Conservation (phyloP, 1,140 invertebrate species). For the Conus ventricosus region DNA sequence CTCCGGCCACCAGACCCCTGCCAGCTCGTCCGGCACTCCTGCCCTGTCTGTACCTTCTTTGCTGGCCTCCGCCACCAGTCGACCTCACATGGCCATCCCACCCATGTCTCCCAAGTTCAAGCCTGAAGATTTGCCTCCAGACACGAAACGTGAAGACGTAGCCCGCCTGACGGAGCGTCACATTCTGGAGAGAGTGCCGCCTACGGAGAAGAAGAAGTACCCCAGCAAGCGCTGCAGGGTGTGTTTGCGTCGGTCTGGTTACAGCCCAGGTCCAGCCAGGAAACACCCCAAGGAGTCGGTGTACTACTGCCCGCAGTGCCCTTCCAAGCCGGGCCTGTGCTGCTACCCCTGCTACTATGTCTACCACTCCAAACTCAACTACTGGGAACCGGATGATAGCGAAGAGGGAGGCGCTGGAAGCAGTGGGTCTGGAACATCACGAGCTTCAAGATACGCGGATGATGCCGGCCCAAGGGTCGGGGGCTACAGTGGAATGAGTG, state of each 20-base stretch:
- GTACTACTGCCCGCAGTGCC: constrained; percentile 23
- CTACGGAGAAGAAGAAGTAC: constrained; percentile 28
- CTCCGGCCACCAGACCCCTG: too few relatives aligned
- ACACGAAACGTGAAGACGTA: not conserved
- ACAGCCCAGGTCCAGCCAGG: not conserved
- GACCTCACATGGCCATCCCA: not conserved
- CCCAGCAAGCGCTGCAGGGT: constrained; percentile 36
- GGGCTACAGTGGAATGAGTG: not conserved
- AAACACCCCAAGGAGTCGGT: constrained; percentile 32
- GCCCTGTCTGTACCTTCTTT: not conserved
- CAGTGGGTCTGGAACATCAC: not conserved
- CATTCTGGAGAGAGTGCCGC: constrained; percentile 5
- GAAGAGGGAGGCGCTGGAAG: not conserved
- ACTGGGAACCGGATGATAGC: not conserved
- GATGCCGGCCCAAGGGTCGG: not conserved
- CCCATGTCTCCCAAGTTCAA: constrained; percentile 6
- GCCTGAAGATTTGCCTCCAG: constrained; percentile 18
- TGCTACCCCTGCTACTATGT: constrained; percentile 26
- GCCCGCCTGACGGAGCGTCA: constrained; percentile 27
- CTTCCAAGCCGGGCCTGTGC: constrained; percentile 34
- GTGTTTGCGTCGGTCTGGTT: constrained; percentile 8
- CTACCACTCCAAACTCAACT: constrained; percentile 30
- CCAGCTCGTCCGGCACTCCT: not conserved
- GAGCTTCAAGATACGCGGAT: not conserved
- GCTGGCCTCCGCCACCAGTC: not conserved